Evolutionary conservation across 2,113 vertebrate species (phyloP).

Genomic region (Symphodus melops): DNA sequence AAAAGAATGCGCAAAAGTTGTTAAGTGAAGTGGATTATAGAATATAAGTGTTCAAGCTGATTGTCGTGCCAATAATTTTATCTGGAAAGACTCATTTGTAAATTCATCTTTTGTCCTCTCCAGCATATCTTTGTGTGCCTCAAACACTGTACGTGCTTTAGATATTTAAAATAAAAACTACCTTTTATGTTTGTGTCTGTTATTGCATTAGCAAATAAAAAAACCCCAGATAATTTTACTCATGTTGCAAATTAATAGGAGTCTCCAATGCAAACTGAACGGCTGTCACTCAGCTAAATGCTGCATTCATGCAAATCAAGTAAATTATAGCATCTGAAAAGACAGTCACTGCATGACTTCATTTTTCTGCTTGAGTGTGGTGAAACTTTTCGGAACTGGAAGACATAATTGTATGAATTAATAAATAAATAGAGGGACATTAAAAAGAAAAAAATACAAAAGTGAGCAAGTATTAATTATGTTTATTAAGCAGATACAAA

Average conservation of each 20-base stretch:
- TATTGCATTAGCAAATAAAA: background rate
- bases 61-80: conserved; percentile 32
- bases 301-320: conserved; percentile 52
- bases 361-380: no score
- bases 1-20: background rate
- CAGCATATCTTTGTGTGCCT: conserved; percentile 54
- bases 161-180: conserved; percentile 56
- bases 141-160: conserved; percentile 72
- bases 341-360: background rate
- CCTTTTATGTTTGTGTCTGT: conserved; percentile 2
- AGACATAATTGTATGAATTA: no score
- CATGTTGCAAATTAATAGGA: background rate
- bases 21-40: background rate
- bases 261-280: conserved; percentile 2
- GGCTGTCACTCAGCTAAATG: conserved; percentile 50
- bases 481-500: no score
- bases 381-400: no score
- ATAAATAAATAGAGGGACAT: no score
- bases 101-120: conserved; percentile 32
- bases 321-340: conserved; percentile 5
- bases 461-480: no score
- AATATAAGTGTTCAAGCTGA: conserved; percentile 8
- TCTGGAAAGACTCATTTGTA: conserved; percentile 33
- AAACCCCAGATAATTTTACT: background rate
- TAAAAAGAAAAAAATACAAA: no score